Evolutionary conservation across 2,797 vertebrate species (phyloP), one percentile per base, ranked within the genome.

Genomic region (Harpagifer antarcticus): DNA sequence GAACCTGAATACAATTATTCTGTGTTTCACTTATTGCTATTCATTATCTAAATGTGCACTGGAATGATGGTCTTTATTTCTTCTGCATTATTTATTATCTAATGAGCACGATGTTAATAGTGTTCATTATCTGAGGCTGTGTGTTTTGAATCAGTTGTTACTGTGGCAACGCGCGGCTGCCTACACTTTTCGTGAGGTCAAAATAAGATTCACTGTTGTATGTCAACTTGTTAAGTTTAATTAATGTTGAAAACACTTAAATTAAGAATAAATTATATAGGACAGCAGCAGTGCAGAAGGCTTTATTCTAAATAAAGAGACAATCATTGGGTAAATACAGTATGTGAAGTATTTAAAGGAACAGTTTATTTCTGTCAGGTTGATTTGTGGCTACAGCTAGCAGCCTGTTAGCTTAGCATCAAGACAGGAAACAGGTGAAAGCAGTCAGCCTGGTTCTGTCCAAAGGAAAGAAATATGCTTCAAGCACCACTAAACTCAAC

Each of bases 101-200:
- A 70, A 75, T 64, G 70, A 81, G 72, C n/a, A 60, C 72, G 66
- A 70, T 60, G 52, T 66, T 79, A 78, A 89, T 70, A 56, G 37
- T 20, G 44, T 45, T 81, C 55, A 85, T 74, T 82, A 74, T 76
- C 33, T 31, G 42, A 14, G 50, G 48, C 55, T 47, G 23, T 42
- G 59, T 52, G 61, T 53, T 76, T 73, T 68, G 47, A 40, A 64
- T 48, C 47, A 58, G 19, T 37, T 2, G 53, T 77, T 79, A 58
- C 77, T 40, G 11, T 63, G 23, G 71, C 61, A 74, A 80, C 62
- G 3, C 9, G 27, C 9, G 27, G 54, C 70, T 58, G 53, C 58
- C 66, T 15, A 61, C 42, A 27, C 59, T 31, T 75, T 48, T 40
- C 49, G 23, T 9, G 15, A 33, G 59, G 50, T 58, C 48, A 17